Evolutionary conservation across 1,140 invertebrate genomes (phyloP).

Genomic region (Pseudomyrmex dendroicus): DNA sequence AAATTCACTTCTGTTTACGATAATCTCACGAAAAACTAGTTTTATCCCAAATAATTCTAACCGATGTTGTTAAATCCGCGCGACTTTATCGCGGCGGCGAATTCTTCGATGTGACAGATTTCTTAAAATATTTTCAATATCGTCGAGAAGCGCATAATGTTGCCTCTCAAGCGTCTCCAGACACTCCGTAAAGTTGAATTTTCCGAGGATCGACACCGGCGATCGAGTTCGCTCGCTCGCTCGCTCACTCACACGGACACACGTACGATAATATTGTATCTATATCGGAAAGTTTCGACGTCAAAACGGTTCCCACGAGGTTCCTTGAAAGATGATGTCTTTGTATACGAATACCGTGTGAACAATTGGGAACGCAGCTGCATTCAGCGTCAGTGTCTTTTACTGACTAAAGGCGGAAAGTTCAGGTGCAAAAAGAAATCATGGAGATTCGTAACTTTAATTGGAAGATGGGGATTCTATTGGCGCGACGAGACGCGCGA

Average conservation of each 20-base stretch:
- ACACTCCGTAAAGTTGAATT: slow-evolving; percentile 41
- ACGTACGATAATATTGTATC: slow-evolving; percentile 34
- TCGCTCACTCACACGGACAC: not conserved
- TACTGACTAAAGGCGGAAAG: slow-evolving; percentile 6
- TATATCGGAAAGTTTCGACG: not conserved
- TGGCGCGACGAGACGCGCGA: slow-evolving; percentile 42
- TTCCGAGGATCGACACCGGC: slow-evolving; percentile 45
- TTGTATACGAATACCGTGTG: slow-evolving; percentile 25
- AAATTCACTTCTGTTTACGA: not conserved
- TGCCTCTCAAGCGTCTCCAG: slow-evolving; percentile 21
- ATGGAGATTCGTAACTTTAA: slow-evolving; percentile 65
- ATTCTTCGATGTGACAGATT: slow-evolving; percentile 46
- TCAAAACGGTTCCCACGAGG: slow-evolving; percentile 34
- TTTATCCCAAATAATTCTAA: slow-evolving; percentile 21
- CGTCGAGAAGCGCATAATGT: slow-evolving; percentile 13
- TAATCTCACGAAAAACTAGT: slow-evolving; percentile 9
- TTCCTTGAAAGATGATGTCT: not conserved
- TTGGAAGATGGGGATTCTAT: slow-evolving; percentile 61
- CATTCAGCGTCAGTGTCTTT: slow-evolving; percentile 3
- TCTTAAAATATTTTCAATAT: slow-evolving; percentile 62
- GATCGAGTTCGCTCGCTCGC: slow-evolving; percentile 39
- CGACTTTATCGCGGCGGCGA: slow-evolving; percentile 50
- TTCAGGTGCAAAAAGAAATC: slow-evolving; percentile 41
- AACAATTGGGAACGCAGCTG: slow-evolving; percentile 24
- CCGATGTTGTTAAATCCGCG: slow-evolving; percentile 49